Evolutionary conservation across 2,797 vertebrate genomes (phyloP).

Genomic region (Micropoecilia bifurca): DNA sequence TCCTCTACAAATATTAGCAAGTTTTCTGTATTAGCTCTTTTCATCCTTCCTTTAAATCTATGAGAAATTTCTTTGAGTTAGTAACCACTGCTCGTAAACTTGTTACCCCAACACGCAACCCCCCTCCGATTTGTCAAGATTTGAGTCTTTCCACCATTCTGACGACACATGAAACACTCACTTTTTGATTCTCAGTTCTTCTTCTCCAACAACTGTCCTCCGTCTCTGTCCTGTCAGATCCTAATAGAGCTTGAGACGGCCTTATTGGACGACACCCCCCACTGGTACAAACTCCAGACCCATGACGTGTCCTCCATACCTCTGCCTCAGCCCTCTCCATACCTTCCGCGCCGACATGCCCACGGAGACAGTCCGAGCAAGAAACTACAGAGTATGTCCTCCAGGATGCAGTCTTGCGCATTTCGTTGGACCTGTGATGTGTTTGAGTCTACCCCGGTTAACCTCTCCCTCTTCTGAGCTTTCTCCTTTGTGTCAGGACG

Average conservation of each 20-base stretch:
- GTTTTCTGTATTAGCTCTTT: not conserved
- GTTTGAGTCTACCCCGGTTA: constrained; percentile 28
- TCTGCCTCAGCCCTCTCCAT: constrained; percentile 94
- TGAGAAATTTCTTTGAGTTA: not conserved
- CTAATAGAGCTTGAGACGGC: constrained; percentile 98
- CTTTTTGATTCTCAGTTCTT: not conserved
- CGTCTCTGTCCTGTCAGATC: constrained; percentile 79
- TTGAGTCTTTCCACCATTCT: not conserved
- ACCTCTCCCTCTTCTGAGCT: constrained; percentile 45
- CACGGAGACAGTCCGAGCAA: constrained; percentile 95
- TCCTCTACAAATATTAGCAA: not conserved
- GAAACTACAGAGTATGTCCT: constrained; percentile 95
- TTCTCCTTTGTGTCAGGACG: constrained; percentile 44
- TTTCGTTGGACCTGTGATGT: not conserved
- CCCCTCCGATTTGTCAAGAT: not conserved
- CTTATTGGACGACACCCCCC: constrained; percentile 93
- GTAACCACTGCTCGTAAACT: not conserved
- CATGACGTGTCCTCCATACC: constrained; percentile 95
- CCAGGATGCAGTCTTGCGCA: constrained; percentile 10
- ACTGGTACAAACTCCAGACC: constrained; percentile 96
- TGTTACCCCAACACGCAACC: not conserved
- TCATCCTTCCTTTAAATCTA: not conserved
- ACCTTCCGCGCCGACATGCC: constrained; percentile 91
- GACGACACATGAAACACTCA: too few relatives aligned
- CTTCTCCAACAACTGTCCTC: not conserved